phyloP scores from a whole-genome alignment of 1,140 invertebrate genomes.

The Bradynema listronoti region DNA sequence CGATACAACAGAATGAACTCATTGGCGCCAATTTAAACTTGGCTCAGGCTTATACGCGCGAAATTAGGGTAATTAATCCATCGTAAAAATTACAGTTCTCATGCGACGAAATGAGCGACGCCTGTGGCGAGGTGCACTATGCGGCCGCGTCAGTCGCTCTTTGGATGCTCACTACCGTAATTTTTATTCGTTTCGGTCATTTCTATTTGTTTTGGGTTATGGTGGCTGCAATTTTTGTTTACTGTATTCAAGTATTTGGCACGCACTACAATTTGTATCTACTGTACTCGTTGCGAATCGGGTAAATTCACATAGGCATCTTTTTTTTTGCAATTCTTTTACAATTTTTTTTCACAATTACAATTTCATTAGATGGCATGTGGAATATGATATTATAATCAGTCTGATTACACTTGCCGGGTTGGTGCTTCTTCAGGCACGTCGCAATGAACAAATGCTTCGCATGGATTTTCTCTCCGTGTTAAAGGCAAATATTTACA shows the following conservation, averaged over 20 bases:
- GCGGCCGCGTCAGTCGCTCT: conserved; percentile 46
- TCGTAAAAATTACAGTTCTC: too few species aligned
- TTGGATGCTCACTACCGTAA: conserved; percentile 49
- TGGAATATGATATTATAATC: conserved; percentile 47
- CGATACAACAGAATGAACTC: too few species aligned
- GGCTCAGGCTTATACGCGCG: too few species aligned
- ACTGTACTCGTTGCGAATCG: conserved; percentile 27
- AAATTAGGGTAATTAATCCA: too few species aligned
- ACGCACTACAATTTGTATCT: conserved; percentile 44
- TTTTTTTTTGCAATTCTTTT: conserved; percentile 14
- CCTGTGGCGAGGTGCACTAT: conserved; percentile 47
- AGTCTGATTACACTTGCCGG: conserved; percentile 32
- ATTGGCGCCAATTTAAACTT: too few species aligned
- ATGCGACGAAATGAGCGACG: too few species aligned
- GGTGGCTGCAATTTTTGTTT: conserved; percentile 37
- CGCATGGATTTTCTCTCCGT: conserved; percentile 51
- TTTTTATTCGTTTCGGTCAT: conserved; percentile 49
- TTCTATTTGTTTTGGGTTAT: conserved; percentile 33
- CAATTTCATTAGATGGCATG: conserved; percentile 43
- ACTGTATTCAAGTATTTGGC: conserved; percentile 47
- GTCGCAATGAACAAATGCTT: conserved; percentile 47
- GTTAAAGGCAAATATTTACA: conserved; percentile 36
- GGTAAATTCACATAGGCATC: conserved; percentile 18
- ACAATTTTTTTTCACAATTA: conserved; percentile 19
- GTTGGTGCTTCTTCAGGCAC: conserved; percentile 41